phyloP scores from a whole-genome alignment of 1,140 invertebrate genomes.

The Panulirus ornatus region DNA sequence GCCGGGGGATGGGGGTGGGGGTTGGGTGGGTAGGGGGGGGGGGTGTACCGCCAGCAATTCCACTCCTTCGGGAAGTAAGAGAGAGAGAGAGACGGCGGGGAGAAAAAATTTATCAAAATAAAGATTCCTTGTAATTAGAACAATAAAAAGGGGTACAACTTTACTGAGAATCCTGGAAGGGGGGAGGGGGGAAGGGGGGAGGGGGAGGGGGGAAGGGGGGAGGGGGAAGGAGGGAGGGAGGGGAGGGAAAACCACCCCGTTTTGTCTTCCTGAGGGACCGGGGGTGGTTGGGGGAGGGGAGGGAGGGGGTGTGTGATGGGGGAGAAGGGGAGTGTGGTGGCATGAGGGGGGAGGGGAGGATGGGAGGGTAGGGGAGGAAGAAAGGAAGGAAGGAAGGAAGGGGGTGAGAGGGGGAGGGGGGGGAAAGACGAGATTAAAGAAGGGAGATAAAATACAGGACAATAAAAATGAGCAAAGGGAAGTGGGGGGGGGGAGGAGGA shows the following conservation, averaged over 20 bases:
- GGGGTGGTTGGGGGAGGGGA: too few relatives aligned
- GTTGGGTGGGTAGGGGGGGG: too few relatives aligned
- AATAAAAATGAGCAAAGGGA: background rate
- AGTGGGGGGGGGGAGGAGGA: background rate
- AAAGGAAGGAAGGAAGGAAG: slow-evolving; percentile 54
- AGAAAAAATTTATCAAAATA: background rate
- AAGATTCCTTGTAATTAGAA: too few relatives aligned
- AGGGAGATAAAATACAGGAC: background rate
- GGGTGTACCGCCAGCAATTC: too few relatives aligned
- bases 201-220: background rate
- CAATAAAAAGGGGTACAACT: too few relatives aligned
- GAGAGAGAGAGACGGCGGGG: background rate
- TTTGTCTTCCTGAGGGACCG: too few relatives aligned
- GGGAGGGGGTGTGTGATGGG: background rate
- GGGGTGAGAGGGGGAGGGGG: slow-evolving; percentile 41
- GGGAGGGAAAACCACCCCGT: background rate
- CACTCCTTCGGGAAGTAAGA: too few relatives aligned
- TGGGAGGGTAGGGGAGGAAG: background rate
- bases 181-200: background rate
- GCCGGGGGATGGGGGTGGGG: too few relatives aligned
- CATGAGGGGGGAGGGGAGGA: too few relatives aligned
- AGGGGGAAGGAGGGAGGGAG: background rate
- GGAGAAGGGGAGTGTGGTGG: background rate
- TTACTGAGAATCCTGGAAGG: too few relatives aligned
- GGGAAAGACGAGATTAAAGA: background rate